Base-by-base conservation (phyloP, 1,140 invertebrate species). In the Nilaparvata lugens region DNA sequence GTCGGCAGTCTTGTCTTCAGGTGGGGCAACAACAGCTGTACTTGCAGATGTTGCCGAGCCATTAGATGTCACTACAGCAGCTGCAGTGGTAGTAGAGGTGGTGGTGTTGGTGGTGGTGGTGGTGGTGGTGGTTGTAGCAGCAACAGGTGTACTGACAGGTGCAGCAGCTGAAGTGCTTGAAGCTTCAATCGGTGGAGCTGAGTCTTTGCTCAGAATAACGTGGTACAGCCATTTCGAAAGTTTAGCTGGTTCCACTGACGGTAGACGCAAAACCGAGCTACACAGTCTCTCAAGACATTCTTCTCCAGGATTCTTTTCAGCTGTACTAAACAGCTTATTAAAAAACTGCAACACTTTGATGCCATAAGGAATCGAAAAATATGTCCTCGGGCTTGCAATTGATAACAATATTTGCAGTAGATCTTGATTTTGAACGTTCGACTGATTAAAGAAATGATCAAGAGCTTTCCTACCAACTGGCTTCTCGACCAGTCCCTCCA, bases 401-500 rank as follows among this genome's bases (percentile, higher is more conserved):
- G 85, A 85, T 18, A 94, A 73, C 11, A 95, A 72, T 16, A 95
- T 78, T 51, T 86, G 86, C 0, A 88, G 76, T 40, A 89, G 71
- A 70, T 79, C 78, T 72, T 74, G 67, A 70, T 79, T 78, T 73
- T 74, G 67, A 61, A 75, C 68, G 1, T 81, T 79, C 2, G 79
- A 79, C 61, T 52, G 42, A 31, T 66, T 65, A 61, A 94, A 94
- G 66, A 95, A 92, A 61, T 83, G 77, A 60, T 89, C 85, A 64
- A 95, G 81, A 0, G 93, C 91, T 66, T 84, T 80, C 48, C 88
- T 81, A 0, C 91, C 92, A 0, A 85, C 78, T 13, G 84, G 77
- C 63, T 87, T 87, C 25, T 94, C 91, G 9, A 95, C 69, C 53
- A 93, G 80, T 63, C 84, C 83, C 72, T 93, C 91, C 82, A 93